Evolutionary conservation across 2,888 invertebrate species (phyloP), one percentile per base, ranked within the genome.

Genomic region (Xanthia togata): DNA sequence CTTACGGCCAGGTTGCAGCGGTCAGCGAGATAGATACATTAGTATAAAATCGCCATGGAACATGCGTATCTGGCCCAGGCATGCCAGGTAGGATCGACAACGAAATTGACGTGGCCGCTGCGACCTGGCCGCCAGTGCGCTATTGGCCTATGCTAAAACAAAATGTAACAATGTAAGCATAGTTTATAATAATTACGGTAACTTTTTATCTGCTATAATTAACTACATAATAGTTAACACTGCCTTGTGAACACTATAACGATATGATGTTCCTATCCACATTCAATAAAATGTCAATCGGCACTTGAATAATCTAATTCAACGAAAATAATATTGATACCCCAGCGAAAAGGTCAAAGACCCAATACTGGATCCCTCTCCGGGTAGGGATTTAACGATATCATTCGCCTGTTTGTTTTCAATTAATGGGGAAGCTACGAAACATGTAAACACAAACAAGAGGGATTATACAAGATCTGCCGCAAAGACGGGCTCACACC

Each of bases 391-490:
- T 85, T 80, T 82, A 77, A 82, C 82, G 76, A 84, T 82, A 84
- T 77, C 82, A 76, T 82, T 65, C 73, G 69, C 69, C 50, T 88
- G 85, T 88, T 89, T 88, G 78, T 81, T 85, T 88, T 89, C 88
- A 88, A 88, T 88, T 89, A 89, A 88, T 79, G 65, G 72, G 78
- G 74, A 76, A 85, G 82, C 82, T 64, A 73, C 55, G 73, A 79
- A 81, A 81, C 79, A 80, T 77, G 80, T 75, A 62, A 79, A 87
- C 82, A 85, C 60, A 82, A 72, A 82, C 77, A 78, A 57, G 59
- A 62, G 55, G 79, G 82, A 85, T 87, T 78, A 83, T 77, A 74
- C 60, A 76, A 81, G 73, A 77, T 73, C 62, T 64, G 57, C 14
- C 17, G 60, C 47, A 68, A 78, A 81, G 85, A 76, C 63, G 20